Base-by-base conservation (phyloP, 2,888 invertebrate species). In the Cryptocephalus primarius region DNA sequence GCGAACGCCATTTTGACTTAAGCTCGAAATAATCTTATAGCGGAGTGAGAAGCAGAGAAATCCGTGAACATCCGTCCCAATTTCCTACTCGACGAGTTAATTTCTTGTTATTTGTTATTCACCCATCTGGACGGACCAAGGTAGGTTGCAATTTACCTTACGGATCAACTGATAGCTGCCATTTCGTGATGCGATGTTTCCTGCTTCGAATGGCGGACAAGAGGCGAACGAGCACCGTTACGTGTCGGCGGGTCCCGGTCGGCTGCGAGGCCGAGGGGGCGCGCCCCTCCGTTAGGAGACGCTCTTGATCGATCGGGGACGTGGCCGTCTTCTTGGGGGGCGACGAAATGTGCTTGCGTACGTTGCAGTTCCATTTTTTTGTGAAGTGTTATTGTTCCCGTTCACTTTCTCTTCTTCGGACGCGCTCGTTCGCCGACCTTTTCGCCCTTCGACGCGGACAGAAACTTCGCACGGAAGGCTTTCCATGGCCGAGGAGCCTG, bases 121-220 rank as follows among this genome's bases (percentile, higher is more conserved):
- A 80, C 77, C 78, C 78, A 80, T 78, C 79, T 78, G 82, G 79
- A 83, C 83, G 83, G 80, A 84, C 85, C 83, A 82, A 83, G 82
- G 85, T 85, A 78, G 70, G 74, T 63, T 58, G 39, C 40, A 53
- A 67, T 65, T 69, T 67, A 22, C 59, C 45, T 33, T 34, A 33
- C 44, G 47, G 42, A 41, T 46, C 52, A 48, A 47, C 41, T 42
- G 40, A 48, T 44, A 53, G 55, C 51, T 48, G 53, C 47, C 48
- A 57, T 62, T 66, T 65, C 64, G 60, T 62, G 65, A 65, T 63
- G 49, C 52, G 57, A 63, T 66, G 66, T 66, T 68, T 67, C 66
- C 58, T 22, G 48, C 64, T 61, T 58, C 11, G 36, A 36, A 52
- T 54, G 51, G 52, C 51, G 55, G 55, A 57, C 50, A 41, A 48